A percentile compares a stretch with the other conserved stretches of the same genome.
phyloP scores from a whole-genome alignment of 2,888 invertebrate genomes.

The Agapetus fuscipes region DNA sequence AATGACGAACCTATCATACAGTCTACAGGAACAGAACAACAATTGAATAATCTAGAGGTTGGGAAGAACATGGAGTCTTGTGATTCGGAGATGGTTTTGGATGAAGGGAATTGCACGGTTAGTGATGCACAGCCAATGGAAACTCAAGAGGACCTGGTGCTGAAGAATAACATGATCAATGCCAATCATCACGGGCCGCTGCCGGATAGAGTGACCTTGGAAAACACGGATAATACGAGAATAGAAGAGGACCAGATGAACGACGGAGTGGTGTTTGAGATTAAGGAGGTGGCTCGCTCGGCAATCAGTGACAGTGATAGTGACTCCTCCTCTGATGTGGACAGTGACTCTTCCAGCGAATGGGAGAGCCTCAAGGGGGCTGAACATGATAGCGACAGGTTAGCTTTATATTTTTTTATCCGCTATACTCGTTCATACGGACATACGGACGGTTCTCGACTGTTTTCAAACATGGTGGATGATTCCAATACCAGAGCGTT shows the following conservation, averaged over 20 bases:
- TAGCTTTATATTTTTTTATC: slow-evolving; percentile 3
- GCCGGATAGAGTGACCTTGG: not conserved
- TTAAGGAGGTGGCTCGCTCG: not conserved
- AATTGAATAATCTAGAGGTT: too few relatives aligned
- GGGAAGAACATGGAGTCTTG: not conserved
- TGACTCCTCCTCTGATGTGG: slow-evolving; percentile 9
- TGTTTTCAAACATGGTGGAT: not conserved
- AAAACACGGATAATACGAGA: not conserved
- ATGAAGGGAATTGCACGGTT: too few relatives aligned
- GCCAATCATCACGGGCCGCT: slow-evolving; percentile 42
- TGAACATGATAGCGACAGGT: slow-evolving; percentile 15
- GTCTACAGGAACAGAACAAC: not conserved
- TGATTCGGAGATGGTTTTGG: too few relatives aligned
- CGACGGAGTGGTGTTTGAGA: not conserved
- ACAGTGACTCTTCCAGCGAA: slow-evolving; percentile 13
- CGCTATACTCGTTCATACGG: too few relatives aligned
- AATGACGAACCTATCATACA: slow-evolving; percentile 2
- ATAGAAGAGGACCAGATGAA: not conserved
- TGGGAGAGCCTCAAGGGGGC: slow-evolving; percentile 18
- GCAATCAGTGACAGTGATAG: not conserved
- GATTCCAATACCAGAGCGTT: too few relatives aligned
- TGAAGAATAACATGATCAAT: slow-evolving; percentile 43
- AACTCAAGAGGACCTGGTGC: slow-evolving; percentile 24
- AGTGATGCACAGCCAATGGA: slow-evolving; percentile 16
- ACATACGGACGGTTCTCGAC: not conserved